Evolutionary conservation across 2,113 vertebrate genomes (phyloP), one percentile per base, ranked within the genome.

Genomic region (Hydropotes inermis): DNA sequence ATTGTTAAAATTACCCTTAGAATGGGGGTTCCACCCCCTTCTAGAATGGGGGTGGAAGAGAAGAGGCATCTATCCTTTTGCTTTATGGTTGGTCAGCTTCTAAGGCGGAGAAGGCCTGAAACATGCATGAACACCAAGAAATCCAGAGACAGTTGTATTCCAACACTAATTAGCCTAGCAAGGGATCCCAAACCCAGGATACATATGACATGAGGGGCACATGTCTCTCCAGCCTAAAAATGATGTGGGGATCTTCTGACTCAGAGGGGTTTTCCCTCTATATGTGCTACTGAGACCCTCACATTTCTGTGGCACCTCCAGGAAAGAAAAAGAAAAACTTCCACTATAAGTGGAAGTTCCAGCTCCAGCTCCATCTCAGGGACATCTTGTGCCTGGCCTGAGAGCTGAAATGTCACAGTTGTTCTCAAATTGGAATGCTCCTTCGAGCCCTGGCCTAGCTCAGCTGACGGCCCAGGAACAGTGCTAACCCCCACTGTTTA

Each of bases 341-440:
- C 12, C 5, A 8, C 16, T 7, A 8, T 0, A 0, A 19, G 16
- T 67, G 7, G 61, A 21, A 70, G 64, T 6, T 36, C n/a, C 17
- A 36, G n/a, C 33, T n/a, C 1, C 9, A 28, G 16, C 25, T 25
- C 19, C 14, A 50, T 7, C 28, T 79, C 28, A 50, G 57, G 12
- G 14, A 17, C 6, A 33, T 2, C 11, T 78, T 86, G 30, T 39
- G 6, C n/a, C 54, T 16, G 15, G 27, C 25, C 54, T 58, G 6
- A 10, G 1, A 6, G 11, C 52, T 14, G 3, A 78, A 30, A n/a
- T 1, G 45, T 39, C 61, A 55, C 12, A 4, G 0, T 3, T 27
- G 15, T n/a, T 33, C 60, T 57, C 84, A 50, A 7, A 21, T 0
- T 8, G 36, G 36, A 57, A 16, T 4, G 45, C 28, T 0, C 16